A percentile compares a stretch with the other conserved stretches of the same genome.
Conservation (phyloP, 2,888 invertebrate species). For the Agrilus biguttatus region DNA sequence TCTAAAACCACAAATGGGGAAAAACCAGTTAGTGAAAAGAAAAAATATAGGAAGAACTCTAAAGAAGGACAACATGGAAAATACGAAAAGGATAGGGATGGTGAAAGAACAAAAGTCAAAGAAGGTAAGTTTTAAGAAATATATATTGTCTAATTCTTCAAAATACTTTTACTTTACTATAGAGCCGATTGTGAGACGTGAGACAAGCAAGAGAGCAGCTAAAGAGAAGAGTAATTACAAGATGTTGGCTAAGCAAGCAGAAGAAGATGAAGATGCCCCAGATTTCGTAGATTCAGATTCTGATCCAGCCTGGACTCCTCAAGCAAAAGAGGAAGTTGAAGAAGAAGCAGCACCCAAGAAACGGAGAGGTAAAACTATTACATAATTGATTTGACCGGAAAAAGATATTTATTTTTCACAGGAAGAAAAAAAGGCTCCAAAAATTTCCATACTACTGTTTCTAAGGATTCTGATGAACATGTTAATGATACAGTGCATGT, state of each 20-base stretch:
- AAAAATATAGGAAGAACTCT: background rate
- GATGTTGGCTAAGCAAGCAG: conserved; percentile 32
- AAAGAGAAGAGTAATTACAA: conserved; percentile 46
- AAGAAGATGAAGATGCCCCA: conserved; percentile 39
- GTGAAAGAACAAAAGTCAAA: background rate
- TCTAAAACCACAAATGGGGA: conserved; percentile 23
- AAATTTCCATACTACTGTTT: conserved; percentile 32
- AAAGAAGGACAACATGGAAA: conserved; percentile 1
- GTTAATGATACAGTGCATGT: conserved; percentile 20
- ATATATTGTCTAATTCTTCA: too few species aligned
- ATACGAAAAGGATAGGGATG: background rate
- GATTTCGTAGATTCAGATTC: conserved; percentile 51
- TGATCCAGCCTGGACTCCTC: conserved; percentile 65
- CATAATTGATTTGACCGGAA: background rate
- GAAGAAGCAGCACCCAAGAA: conserved; percentile 29
- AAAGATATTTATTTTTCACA: background rate
- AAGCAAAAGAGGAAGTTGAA: conserved; percentile 32
- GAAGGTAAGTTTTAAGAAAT: too few species aligned
- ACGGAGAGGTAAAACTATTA: conserved; percentile 9
- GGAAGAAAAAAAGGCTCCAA: conserved; percentile 9
- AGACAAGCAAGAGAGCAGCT: conserved; percentile 48
- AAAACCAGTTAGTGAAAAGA: conserved; percentile 5
- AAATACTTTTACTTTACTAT: background rate
- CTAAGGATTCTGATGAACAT: conserved; percentile 42
- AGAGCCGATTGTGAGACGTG: conserved; percentile 39